Evolutionary conservation across 2,888 invertebrate genomes (phyloP), one percentile per base, ranked within the genome.

Genomic region (Hyposoter didymator): DNA sequence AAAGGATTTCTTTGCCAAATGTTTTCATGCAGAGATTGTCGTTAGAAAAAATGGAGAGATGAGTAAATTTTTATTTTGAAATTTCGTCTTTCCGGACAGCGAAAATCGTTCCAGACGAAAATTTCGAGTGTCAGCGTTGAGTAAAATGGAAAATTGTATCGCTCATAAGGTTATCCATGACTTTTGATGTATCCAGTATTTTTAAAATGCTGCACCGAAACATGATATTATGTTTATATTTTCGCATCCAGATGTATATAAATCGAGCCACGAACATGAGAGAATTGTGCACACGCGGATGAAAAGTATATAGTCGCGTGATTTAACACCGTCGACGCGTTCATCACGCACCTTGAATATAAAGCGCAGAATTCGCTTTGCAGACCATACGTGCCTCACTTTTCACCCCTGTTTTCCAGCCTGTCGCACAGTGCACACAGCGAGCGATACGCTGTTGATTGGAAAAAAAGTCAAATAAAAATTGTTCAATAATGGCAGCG

Each of bases 241-340:
- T 45, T 14, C 17, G n/a, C n/a, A 59, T 43, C 39, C 39, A 35
- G 6, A 43, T 35, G n/a, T 35, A 64, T 35, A 74, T 52, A 75
- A 66, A 72, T 43, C 12, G 8, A 28, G 17, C 67, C 0, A 39
- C 39, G 47, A 43, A 28, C 47, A 72, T 32, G 64, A 74, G 55
- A 73, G 62, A 83, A 75, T 55, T 62, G 64, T 84, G 28, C 64
- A 80, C 74, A 78, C 62, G 84, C 43, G 66, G 59, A 73, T 67
- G 76, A 73, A 84, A 85, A 80, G 59, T 59, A 69, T 59, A 69
- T 79, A 83, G 69, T 87, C 64, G 85, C 84, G 85, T 87, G 85
- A 84, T 87, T 87, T 78, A 85, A 78, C 75, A 59, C 55, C 82
- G 80, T 80, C 52, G 78, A 80, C 78, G 80, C 76, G 78, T 85